Evolutionary conservation across 2,797 vertebrate species (phyloP).

Genomic region (Myoxocephalus aenaeus): DNA sequence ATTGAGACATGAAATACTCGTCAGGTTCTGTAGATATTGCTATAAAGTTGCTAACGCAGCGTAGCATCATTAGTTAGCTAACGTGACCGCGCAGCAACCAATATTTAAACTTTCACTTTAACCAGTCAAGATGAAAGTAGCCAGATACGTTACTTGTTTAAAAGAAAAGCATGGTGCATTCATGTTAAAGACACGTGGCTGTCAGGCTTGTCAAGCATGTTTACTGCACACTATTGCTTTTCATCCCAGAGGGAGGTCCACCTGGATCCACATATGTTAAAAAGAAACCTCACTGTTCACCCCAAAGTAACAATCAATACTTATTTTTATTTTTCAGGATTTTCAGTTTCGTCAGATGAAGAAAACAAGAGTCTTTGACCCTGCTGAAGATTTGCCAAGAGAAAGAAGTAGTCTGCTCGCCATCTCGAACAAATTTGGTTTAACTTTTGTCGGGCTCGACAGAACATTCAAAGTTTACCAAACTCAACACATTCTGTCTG

Average conservation of each 20-base stretch:
- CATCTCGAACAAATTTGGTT: constrained; percentile 92
- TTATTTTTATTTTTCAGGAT: constrained; percentile 82
- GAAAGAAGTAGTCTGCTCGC: constrained; percentile 90
- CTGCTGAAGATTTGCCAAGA: constrained; percentile 87
- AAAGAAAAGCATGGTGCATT: not conserved
- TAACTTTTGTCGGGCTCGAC: constrained; percentile 89
- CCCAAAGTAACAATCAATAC: not conserved
- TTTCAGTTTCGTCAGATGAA: constrained; percentile 97
- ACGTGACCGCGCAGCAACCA: not conserved
- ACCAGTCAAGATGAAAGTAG: too few relatives aligned
- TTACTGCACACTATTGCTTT: not conserved
- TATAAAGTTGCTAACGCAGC: not conserved
- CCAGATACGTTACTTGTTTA: not conserved
- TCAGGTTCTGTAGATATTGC: fast-evolving
- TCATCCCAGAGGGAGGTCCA: not conserved
- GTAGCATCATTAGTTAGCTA: constrained; percentile 6
- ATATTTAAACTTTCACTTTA: not conserved
- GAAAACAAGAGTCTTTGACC: constrained; percentile 90
- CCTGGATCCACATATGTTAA: not conserved
- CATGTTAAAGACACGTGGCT: not conserved
- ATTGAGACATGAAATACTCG: not conserved
- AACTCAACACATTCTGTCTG: constrained; percentile 87
- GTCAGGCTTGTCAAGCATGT: not conserved
- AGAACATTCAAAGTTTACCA: constrained; percentile 88
- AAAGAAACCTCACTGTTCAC: not conserved